A percentile compares a stretch with the other conserved stretches of the same genome.
phyloP scores from a whole-genome alignment of 23 tunicate genomes.

The Pegea sp. region DNA sequence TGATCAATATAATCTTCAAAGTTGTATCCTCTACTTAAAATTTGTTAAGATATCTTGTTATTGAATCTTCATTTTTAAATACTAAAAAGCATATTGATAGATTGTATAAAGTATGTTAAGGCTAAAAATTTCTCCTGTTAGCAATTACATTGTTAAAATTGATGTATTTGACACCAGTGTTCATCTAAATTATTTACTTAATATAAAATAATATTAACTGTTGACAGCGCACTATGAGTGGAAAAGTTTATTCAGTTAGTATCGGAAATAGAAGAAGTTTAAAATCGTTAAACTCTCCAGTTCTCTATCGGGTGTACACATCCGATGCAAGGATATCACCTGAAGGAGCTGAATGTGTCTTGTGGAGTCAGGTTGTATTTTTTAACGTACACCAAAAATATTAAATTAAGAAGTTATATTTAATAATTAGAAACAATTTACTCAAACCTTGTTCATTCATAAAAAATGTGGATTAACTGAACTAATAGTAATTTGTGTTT shows the following conservation, averaged over 20 bases:
- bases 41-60: no score
- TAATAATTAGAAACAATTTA: no score
- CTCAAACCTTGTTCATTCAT: neutral
- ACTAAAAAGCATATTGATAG: neutral
- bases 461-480: neutral
- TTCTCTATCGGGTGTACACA: conserved; percentile 58
- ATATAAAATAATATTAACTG: neutral
- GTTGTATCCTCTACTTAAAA: no score
- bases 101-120: no score
- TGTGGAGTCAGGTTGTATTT: conserved; percentile 74
- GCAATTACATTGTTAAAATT: no score
- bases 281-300: conserved; percentile 19
- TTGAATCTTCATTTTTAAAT: no score
- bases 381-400: neutral
- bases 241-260: conserved; percentile 54
- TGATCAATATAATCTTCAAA: no score
- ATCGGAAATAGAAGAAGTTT: conserved; percentile 12
- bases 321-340: conserved; percentile 65
- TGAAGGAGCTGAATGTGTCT: conserved; percentile 57
- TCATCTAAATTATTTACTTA: no score
- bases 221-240: conserved; percentile 42
- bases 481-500: conserved; percentile 1
- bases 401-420: neutral
- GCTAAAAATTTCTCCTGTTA: no score
- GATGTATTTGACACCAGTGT: no score